A percentile compares a stretch with the other conserved stretches of the same genome.
Evolutionary conservation across 2,888 invertebrate species (phyloP).

Genomic region (Ephialtes manifestator): DNA sequence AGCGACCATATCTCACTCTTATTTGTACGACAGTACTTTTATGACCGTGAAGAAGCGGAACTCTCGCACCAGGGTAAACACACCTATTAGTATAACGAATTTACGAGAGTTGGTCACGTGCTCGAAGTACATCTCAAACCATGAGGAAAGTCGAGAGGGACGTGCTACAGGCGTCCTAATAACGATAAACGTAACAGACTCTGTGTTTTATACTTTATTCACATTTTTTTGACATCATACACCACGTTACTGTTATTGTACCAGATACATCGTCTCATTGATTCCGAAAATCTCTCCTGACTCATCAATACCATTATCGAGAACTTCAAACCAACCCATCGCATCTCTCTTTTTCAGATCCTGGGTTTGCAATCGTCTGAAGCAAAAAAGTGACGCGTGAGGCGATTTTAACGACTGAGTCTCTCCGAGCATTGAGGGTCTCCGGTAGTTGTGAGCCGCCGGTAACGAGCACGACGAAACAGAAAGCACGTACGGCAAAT

Average conservation of each 20-base stretch:
- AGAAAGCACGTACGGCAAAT: slow-evolving; percentile 76
- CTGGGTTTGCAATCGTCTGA: not conserved
- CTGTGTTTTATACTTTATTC: slow-evolving; percentile 31
- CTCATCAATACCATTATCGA: slow-evolving; percentile 32
- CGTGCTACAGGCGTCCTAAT: slow-evolving; percentile 31
- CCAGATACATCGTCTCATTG: slow-evolving; percentile 37
- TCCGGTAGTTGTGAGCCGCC: slow-evolving; percentile 31
- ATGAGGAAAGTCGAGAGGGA: slow-evolving; percentile 25
- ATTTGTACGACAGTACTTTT: slow-evolving; percentile 39
- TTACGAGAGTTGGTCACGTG: slow-evolving; percentile 19
- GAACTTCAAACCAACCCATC: slow-evolving; percentile 11
- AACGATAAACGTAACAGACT: slow-evolving; percentile 33
- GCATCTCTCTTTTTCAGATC: slow-evolving; percentile 22
- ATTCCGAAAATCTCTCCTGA: slow-evolving; percentile 22
- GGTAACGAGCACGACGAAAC: slow-evolving; percentile 53
- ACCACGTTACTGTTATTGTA: slow-evolving; percentile 13
- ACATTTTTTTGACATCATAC: not conserved
- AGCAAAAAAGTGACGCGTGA: slow-evolving; percentile 43
- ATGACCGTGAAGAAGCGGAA: slow-evolving; percentile 42
- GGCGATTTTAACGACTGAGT: slow-evolving; percentile 49
- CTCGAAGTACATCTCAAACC: not conserved
- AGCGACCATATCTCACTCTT: not conserved
- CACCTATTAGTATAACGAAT: slow-evolving; percentile 35
- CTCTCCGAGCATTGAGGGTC: slow-evolving; percentile 15
- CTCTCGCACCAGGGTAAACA: slow-evolving; percentile 15